Evolutionary conservation across 2,797 vertebrate genomes (phyloP).

Genomic region (Naso thynnoides): DNA sequence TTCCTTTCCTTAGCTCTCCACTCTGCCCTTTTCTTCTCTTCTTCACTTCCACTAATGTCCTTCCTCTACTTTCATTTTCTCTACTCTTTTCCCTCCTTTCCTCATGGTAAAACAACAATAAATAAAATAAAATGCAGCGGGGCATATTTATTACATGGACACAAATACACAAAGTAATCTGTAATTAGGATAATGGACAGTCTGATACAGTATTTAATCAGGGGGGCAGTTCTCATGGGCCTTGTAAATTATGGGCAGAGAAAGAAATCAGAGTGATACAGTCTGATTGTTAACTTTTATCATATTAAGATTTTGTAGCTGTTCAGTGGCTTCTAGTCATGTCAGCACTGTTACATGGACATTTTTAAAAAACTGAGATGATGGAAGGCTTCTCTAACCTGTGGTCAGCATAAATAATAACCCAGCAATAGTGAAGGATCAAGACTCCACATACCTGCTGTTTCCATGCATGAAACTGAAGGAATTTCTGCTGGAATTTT

Average conservation of each 20-base stretch:
- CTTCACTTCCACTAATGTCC: no score
- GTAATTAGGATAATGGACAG: no score
- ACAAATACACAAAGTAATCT: no score
- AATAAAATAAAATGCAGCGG: not conserved
- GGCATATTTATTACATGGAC: no score
- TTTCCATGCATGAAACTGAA: no score
- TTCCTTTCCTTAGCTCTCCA: no score
- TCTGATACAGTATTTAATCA: no score
- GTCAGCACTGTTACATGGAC: not conserved
- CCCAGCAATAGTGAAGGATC: not conserved
- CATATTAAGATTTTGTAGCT: not conserved
- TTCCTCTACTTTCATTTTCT: not conserved
- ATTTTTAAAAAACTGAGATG: not conserved
- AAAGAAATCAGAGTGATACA: not conserved
- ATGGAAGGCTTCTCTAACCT: not conserved
- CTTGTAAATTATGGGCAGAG: no score
- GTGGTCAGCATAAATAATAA: not conserved
- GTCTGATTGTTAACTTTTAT: not conserved
- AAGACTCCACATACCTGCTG: no score
- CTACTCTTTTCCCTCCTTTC: no score
- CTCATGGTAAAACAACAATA: not conserved
- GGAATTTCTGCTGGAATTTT: not conserved
- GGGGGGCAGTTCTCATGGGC: no score
- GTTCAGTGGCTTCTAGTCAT: not conserved
- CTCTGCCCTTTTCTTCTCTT: no score